phyloP scores from a whole-genome alignment of 1,140 invertebrate genomes.

The Drosophila repletoides region DNA sequence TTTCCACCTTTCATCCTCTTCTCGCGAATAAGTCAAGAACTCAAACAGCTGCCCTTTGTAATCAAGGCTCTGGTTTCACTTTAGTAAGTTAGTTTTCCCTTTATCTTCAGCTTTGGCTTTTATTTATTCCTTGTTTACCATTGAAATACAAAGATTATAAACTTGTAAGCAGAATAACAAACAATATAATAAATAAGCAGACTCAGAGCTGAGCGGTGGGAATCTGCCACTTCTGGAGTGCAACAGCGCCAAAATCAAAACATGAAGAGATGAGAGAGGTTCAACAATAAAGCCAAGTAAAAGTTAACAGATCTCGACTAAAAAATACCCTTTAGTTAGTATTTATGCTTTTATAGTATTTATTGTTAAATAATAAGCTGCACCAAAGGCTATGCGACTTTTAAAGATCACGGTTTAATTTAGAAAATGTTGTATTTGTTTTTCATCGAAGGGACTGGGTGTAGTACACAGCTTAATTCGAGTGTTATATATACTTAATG shows the following conservation, averaged over 20 bases:
- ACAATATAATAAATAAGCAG: slow-evolving; percentile 38
- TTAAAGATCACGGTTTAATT: too few relatives aligned
- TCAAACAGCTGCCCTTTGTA: too few relatives aligned
- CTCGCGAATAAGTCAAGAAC: too few relatives aligned
- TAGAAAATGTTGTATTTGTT: too few relatives aligned
- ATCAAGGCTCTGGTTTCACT: background rate
- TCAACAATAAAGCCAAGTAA: background rate
- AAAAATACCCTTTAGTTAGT: too few relatives aligned
- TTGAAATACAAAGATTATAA: slow-evolving; percentile 6
- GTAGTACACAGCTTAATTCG: too few relatives aligned
- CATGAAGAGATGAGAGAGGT: slow-evolving; percentile 49
- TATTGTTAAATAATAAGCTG: too few relatives aligned
- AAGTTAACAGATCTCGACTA: background rate
- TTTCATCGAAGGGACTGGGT: too few relatives aligned
- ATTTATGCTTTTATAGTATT: too few relatives aligned
- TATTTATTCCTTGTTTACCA: background rate
- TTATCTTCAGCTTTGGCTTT: background rate
- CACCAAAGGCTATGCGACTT: too few relatives aligned
- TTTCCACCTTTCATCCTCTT: too few relatives aligned
- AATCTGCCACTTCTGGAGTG: slow-evolving; percentile 26
- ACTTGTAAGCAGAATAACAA: slow-evolving; percentile 2
- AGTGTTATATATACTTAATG: too few relatives aligned
- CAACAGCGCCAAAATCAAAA: slow-evolving; percentile 66
- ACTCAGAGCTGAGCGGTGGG: background rate
- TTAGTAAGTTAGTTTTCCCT: background rate